Conservation (phyloP, 1,140 invertebrate genomes). For the Drosophila bipectinata region DNA sequence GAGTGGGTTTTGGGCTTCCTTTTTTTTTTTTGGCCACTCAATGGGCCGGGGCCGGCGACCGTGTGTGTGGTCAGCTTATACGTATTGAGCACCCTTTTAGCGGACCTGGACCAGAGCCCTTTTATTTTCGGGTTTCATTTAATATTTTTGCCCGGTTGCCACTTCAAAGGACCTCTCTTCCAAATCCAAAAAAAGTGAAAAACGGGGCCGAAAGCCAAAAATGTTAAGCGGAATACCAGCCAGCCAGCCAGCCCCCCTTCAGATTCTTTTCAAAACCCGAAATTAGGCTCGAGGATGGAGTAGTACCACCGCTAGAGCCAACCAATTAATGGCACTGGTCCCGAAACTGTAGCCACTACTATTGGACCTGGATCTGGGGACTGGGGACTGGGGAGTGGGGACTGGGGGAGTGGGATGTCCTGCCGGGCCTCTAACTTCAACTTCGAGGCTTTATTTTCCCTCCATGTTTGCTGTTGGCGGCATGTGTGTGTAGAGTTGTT, state of each 20-base stretch:
- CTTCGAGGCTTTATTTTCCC: slow-evolving; percentile 1
- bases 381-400: too few species aligned
- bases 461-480: slow-evolving; percentile 2
- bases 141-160: slow-evolving; percentile 74
- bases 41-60: slow-evolving; percentile 30
- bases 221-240: slow-evolving; percentile 80
- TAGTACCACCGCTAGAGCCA: too few species aligned
- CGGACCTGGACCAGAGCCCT: slow-evolving; percentile 12
- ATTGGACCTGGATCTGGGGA: not conserved
- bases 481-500: slow-evolving; percentile 26
- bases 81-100: slow-evolving; percentile 77
- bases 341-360: slow-evolving; percentile 43
- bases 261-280: slow-evolving; percentile 24
- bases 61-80: slow-evolving; percentile 79
- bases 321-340: not conserved
- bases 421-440: not conserved
- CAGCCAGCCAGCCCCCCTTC: slow-evolving; percentile 20
- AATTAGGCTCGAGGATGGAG: not conserved
- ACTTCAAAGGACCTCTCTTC: slow-evolving; percentile 68
- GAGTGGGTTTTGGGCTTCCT: slow-evolving; percentile 6
- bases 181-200: slow-evolving; percentile 8
- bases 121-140: slow-evolving; percentile 75
- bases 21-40: slow-evolving; percentile 54
- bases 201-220: slow-evolving; percentile 52
- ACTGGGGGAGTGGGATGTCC: not conserved